A percentile compares a stretch with the other conserved stretches of the same genome.
Evolutionary conservation across 2,797 vertebrate genomes (phyloP).

Genomic region (Tokudaia tokunoshimensis): DNA sequence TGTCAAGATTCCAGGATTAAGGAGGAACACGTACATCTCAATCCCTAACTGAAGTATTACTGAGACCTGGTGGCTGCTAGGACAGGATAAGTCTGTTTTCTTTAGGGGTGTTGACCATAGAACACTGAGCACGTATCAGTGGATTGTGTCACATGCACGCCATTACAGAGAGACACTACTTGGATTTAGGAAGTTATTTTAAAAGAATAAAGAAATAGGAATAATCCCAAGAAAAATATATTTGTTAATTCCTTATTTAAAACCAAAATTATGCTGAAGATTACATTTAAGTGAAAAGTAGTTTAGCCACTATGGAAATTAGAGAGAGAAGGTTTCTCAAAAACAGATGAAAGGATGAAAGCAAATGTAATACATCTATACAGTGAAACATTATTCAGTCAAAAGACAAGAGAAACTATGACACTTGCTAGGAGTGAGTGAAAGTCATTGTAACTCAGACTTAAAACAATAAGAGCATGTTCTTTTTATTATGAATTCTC

Average conservation of each 20-base stretch:
- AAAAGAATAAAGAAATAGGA: background rate
- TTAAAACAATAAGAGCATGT: background rate
- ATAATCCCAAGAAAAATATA: background rate
- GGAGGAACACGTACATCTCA: background rate
- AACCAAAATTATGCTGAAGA: background rate
- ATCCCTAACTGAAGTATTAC: background rate
- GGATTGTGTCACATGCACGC: background rate
- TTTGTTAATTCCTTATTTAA: background rate
- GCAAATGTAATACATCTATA: background rate
- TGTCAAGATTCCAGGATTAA: background rate
- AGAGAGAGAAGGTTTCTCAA: background rate
- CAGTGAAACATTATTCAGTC: background rate
- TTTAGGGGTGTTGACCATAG: background rate
- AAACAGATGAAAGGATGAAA: background rate
- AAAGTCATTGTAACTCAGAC: background rate
- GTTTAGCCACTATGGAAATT: background rate
- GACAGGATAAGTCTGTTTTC: background rate
- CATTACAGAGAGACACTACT: too few species aligned
- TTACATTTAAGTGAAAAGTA: background rate
- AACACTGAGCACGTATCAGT: background rate
- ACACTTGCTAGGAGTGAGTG: background rate
- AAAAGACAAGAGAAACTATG: background rate
- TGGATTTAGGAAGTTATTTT: background rate
- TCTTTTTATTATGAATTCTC: background rate
- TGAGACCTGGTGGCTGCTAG: background rate